phyloP scores from a whole-genome alignment of 2,888 invertebrate genomes.

The Morpho helenor region DNA sequence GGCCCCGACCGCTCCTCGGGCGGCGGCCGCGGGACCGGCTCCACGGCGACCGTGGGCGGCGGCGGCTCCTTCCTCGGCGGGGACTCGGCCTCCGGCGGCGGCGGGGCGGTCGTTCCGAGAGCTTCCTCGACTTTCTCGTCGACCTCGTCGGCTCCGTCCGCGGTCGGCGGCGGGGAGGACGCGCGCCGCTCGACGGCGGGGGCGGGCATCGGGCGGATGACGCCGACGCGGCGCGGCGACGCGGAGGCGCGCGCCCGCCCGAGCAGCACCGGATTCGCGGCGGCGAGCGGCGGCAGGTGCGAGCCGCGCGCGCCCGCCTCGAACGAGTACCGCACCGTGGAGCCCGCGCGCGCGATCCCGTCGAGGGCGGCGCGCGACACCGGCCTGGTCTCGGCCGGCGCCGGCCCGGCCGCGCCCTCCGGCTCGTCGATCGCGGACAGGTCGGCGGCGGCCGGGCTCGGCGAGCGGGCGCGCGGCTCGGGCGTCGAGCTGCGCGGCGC shows the following conservation, averaged over 20 bases:
- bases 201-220: slow-evolving; percentile 76
- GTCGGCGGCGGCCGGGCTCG: slow-evolving; percentile 38
- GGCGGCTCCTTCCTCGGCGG: slow-evolving; percentile 41
- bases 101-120: slow-evolving; percentile 34
- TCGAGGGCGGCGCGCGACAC: slow-evolving; percentile 82
- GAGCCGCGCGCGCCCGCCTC: slow-evolving; percentile 51
- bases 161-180: slow-evolving; percentile 26
- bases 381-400: slow-evolving; percentile 41
- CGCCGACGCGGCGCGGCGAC: slow-evolving; percentile 71
- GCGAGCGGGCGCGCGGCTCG: slow-evolving; percentile 44
- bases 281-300: slow-evolving; percentile 60
- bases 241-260: slow-evolving; percentile 51
- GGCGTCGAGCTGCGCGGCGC: slow-evolving; percentile 53
- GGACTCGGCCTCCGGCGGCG: slow-evolving; percentile 33
- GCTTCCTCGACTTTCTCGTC: slow-evolving; percentile 33
- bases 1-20: slow-evolving; percentile 43
- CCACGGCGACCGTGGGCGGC: slow-evolving; percentile 64
- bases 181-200: slow-evolving; percentile 29
- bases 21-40: slow-evolving; percentile 48
- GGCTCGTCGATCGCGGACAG: slow-evolving; percentile 41
- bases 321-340: slow-evolving; percentile 81
- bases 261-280: slow-evolving; percentile 58
- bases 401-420: slow-evolving; percentile 39
- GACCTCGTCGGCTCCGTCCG: slow-evolving; percentile 28
- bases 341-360: slow-evolving; percentile 83